phyloP scores from a whole-genome alignment of 2,113 vertebrate genomes.

The Crotalus tigris region DNA sequence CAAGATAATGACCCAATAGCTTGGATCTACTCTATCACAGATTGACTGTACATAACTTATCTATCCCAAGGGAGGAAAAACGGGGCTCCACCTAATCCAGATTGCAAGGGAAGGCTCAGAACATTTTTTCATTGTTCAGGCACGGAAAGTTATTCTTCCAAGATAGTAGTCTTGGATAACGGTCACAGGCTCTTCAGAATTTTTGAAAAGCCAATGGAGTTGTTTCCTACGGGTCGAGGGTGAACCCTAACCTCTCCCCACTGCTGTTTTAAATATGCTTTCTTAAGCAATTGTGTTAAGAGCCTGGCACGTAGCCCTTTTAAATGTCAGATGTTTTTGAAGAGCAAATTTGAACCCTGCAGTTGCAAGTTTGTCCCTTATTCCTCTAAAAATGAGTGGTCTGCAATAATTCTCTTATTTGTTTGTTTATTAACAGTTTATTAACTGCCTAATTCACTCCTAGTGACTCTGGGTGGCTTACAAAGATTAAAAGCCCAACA shows the following conservation, averaged over 20 bases:
- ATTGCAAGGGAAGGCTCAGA: slow-evolving; percentile 56
- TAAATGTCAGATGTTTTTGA: neutral
- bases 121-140: slow-evolving; percentile 47
- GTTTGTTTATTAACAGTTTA: neutral
- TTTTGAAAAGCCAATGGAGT: slow-evolving; percentile 16
- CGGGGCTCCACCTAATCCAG: slow-evolving; percentile 45
- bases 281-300: neutral
- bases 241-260: neutral
- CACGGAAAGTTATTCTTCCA: slow-evolving; percentile 63
- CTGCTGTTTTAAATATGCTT: slow-evolving; percentile 20
- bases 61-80: slow-evolving; percentile 57
- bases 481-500: neutral
- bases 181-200: slow-evolving; percentile 45
- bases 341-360: neutral
- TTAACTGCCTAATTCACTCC: neutral
- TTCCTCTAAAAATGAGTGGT: neutral
- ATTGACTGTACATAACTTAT: slow-evolving; percentile 69
- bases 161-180: slow-evolving; percentile 35
- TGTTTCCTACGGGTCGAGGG: slow-evolving; percentile 28
- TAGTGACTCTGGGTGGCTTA: neutral
- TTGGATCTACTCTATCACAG: slow-evolving; percentile 67
- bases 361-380: neutral
- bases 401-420: neutral
- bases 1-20: slow-evolving; percentile 74
- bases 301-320: neutral